phyloP scores from a whole-genome alignment of 2,797 vertebrate species.

The Gallinago nigripennis region DNA sequence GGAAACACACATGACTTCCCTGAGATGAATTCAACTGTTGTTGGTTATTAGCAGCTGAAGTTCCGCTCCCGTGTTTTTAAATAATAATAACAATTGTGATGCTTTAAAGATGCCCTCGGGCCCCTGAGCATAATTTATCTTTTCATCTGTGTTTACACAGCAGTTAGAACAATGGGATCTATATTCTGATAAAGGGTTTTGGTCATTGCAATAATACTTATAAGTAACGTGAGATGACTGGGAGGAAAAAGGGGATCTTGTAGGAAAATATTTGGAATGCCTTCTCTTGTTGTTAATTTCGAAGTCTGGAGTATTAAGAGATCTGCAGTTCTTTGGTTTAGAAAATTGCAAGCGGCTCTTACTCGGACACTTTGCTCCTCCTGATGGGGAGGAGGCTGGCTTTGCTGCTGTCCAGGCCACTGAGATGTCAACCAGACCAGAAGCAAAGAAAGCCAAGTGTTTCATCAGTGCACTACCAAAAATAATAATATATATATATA shows the following conservation, averaged over 20 bases:
- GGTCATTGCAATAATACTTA: background rate
- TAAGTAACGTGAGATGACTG: background rate
- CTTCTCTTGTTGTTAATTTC: background rate
- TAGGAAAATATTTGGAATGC: background rate
- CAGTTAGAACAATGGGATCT: background rate
- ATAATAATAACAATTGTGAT: background rate
- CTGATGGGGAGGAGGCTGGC: background rate
- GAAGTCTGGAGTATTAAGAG: background rate
- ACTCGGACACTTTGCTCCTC: background rate
- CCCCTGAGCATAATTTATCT: background rate
- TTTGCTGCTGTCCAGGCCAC: background rate
- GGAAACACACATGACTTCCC: background rate
- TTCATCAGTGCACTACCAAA: background rate
- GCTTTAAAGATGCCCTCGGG: background rate
- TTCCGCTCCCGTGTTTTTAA: background rate
- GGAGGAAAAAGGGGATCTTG: background rate
- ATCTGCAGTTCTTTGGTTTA: background rate
- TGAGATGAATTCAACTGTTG: background rate
- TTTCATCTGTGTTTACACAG: constrained; percentile 11
- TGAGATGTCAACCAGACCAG: background rate
- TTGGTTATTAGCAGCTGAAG: background rate
- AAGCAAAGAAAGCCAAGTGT: background rate
- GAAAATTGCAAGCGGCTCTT: background rate
- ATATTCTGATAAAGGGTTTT: background rate
- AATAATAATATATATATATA: background rate